These are phyloP conservation scores for Psettodes erumei DNA, from an alignment of 2,113 vertebrate species.

Conservation along the genomic window DNA sequence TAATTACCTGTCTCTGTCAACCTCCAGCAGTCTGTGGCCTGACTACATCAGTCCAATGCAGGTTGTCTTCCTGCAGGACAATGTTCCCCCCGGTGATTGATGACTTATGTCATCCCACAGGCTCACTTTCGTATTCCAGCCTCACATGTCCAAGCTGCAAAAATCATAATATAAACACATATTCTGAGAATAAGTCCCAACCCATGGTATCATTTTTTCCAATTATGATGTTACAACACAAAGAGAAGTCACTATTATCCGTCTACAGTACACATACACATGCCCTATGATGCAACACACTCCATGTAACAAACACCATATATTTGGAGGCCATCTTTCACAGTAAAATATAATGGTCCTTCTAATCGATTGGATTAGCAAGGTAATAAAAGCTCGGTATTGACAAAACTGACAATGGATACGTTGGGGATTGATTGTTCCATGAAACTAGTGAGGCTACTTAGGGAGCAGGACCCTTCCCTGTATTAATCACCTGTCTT, in stretches of 20 bases:
- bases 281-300: conserved; percentile 11
- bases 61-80: conserved; percentile 68
- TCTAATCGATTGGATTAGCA: conserved; percentile 71
- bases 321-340: conserved; percentile 59
- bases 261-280: conserved; percentile 3
- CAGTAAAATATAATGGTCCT: conserved; percentile 64
- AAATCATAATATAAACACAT: conserved; percentile 63
- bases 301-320: conserved; percentile 52
- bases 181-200: conserved; percentile 41
- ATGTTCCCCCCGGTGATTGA: conserved; percentile 72
- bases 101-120: conserved; percentile 64
- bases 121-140: conserved; percentile 56
- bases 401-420: conserved; percentile 74
- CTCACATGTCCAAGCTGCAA: conserved; percentile 44
- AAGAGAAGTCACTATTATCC: not conserved
- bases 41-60: conserved; percentile 56
- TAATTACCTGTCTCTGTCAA: conserved; percentile 72
- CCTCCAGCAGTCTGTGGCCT: conserved; percentile 46
- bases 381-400: conserved; percentile 75
- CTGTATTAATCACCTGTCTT: conserved; percentile 26
- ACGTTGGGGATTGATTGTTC: conserved; percentile 68
- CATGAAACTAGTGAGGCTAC: conserved; percentile 44
- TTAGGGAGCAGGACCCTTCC: conserved; percentile 34
- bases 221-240: not conserved
- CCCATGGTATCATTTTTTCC: conserved; percentile 17